Evolutionary conservation across 2,797 vertebrate genomes (phyloP).

Genomic region (Buceros bicornis): DNA sequence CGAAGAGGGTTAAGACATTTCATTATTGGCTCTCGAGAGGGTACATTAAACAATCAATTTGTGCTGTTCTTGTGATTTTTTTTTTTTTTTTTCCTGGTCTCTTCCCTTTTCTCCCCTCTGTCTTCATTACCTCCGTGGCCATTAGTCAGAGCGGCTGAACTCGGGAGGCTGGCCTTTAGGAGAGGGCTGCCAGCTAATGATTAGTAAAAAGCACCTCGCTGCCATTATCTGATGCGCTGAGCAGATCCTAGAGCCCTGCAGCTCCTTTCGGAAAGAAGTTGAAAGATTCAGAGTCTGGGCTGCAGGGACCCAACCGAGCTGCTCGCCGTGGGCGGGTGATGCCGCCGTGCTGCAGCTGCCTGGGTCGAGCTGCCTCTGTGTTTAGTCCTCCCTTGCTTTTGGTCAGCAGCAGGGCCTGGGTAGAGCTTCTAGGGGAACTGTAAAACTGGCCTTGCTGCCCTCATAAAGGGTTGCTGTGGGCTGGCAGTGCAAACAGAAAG

Average conservation of each 20-base stretch:
- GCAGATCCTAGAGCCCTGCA: constrained; percentile 28
- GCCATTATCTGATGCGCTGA: constrained; percentile 56
- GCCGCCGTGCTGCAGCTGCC: neutral
- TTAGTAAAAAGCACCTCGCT: constrained; percentile 67
- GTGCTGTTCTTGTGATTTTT: constrained; percentile 54
- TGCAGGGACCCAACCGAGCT: neutral
- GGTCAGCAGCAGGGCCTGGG: neutral
- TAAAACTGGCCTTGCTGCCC: neutral
- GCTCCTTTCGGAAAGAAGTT: constrained; percentile 17
- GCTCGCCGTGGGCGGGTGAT: neutral
- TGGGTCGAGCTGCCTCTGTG: neutral
- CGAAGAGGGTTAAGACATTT: constrained; percentile 65
- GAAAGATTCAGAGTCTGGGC: constrained; percentile 6
- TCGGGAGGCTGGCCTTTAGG: constrained; percentile 50
- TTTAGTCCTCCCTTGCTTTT: neutral
- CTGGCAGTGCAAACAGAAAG: neutral
- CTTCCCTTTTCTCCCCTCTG: constrained; percentile 49
- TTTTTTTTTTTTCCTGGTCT: neutral
- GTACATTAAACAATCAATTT: constrained; percentile 74
- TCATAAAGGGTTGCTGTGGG: neutral
- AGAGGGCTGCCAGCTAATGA: constrained; percentile 61
- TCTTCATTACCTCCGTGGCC: constrained; percentile 62
- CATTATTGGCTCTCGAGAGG: constrained; percentile 72
- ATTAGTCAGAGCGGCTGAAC: constrained; percentile 54
- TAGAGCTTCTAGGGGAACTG: neutral